phyloP scores from a whole-genome alignment of 1,140 invertebrate genomes.

The Gonioctena quinquepunctata region DNA sequence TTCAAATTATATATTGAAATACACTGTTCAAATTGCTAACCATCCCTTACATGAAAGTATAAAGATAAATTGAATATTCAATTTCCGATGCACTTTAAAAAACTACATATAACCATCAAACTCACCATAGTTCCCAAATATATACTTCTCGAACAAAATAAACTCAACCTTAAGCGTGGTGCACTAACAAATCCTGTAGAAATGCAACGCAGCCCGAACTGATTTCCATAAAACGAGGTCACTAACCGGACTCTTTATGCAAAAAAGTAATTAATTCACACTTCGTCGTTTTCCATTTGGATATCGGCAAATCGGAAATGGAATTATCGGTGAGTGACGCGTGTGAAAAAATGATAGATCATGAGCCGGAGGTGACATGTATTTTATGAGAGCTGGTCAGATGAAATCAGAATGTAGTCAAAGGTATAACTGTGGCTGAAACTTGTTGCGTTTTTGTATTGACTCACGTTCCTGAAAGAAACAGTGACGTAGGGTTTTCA shows the following conservation, averaged over 20 bases:
- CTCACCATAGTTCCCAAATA: not conserved
- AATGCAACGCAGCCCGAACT: not conserved
- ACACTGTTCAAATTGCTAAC: too few species aligned
- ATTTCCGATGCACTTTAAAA: too few species aligned
- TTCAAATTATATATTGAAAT: too few species aligned
- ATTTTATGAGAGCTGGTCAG: not conserved
- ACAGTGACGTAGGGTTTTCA: not conserved
- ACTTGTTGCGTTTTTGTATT: slow-evolving; percentile 44
- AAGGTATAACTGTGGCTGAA: slow-evolving; percentile 23
- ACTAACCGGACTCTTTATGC: slow-evolving; percentile 11
- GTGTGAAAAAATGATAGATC: not conserved
- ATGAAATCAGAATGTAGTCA: slow-evolving; percentile 6
- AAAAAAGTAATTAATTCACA: not conserved
- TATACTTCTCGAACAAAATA: not conserved
- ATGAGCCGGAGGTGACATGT: not conserved
- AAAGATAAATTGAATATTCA: too few species aligned
- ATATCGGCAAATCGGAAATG: not conserved
- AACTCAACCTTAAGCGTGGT: not conserved
- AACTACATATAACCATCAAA: too few species aligned
- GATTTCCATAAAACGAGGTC: slow-evolving; percentile 24
- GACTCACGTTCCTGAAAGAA: not conserved
- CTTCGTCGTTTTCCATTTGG: not conserved
- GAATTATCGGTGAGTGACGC: not conserved
- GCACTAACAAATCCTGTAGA: not conserved
- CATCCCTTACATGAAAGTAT: too few species aligned